These are phyloP conservation scores for Hyalella azteca DNA, from an alignment of 2,888 invertebrate species.

Conservation along the genomic window DNA sequence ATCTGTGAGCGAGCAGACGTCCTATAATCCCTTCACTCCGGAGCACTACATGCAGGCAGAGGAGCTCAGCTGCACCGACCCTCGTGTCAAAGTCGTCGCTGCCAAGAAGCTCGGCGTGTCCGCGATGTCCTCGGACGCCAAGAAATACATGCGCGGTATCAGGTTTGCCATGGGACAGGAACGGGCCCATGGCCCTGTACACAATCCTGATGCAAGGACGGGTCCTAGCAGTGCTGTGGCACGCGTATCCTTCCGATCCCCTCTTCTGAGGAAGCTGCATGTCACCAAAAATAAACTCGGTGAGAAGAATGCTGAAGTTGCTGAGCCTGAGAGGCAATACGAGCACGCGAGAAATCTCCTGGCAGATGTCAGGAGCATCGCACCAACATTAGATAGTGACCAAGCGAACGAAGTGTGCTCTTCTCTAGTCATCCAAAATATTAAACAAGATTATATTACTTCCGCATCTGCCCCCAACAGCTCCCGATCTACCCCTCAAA, in stretches of 20 bases:
- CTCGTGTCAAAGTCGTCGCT: neutral
- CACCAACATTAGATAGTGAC: neutral
- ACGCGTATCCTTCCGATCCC: neutral
- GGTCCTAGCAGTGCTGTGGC: neutral
- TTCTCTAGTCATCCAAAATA: neutral
- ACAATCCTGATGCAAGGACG: neutral
- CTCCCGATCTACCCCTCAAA: conserved; percentile 35
- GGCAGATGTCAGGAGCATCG: neutral
- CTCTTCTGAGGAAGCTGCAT: neutral
- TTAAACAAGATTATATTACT: neutral
- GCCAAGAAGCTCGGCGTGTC: neutral
- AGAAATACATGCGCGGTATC: conserved; percentile 3
- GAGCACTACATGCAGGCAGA: neutral
- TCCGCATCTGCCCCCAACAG: neutral
- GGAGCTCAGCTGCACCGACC: neutral
- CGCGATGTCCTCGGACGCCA: neutral
- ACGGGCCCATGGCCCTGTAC: neutral
- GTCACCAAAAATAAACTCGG: neutral
- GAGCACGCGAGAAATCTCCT: neutral
- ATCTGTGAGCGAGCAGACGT: conserved; percentile 2
- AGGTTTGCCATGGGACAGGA: neutral
- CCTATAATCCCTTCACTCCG: conserved; percentile 25
- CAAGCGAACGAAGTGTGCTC: neutral
- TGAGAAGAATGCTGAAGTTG: neutral
- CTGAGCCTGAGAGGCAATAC: neutral